Base-by-base conservation (phyloP, 2,888 invertebrate genomes). In the Napeogenes inachia region DNA sequence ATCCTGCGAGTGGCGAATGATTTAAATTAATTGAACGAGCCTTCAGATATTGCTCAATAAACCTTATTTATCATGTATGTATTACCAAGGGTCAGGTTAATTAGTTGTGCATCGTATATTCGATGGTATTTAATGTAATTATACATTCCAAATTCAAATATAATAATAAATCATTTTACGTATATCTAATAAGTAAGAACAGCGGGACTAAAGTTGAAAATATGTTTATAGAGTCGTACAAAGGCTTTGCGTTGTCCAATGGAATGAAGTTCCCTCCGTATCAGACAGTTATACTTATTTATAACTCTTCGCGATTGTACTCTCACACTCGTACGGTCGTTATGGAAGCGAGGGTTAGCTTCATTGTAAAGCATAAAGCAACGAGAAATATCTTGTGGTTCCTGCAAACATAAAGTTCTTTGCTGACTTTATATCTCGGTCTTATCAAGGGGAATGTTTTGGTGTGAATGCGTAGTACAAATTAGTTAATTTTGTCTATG, bases 241-340 rank as follows among this genome's bases (percentile, higher is more conserved):
- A 21, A 73, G 70, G 85, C 80, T 70, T 73, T 66, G 73, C 61
- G 4, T 63, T 75, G 75, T 72, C 71, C 76, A 62, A 68, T 71
- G 74, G 75, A 75, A 73, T 76, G 78, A 81, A 81, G 82, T 84
- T 82, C 81, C 81, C 77, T 76, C 75, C 70, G 70, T 74, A 77
- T 77, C 75, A 70, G 87, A 88, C 88, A 85, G 79, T 84, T 83
- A 84, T 82, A 84, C 82, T 83, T 87, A 85, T 88, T 87, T 86
- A 86, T 80, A 80, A 74, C 77, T 73, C 71, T 74, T 78, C 78
- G 78, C 66, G 63, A 73, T 74, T 70, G 70, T 71, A 68, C 66
- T 70, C 69, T 61, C 57, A 67, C 70, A 61, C 62, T 66, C 66
- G 58, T 63, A 21, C 21, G 65, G 60, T 65, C 60, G 60, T 67